Evolutionary conservation across 1,140 invertebrate species (phyloP).

Genomic region (Drosophila ogumai): DNA sequence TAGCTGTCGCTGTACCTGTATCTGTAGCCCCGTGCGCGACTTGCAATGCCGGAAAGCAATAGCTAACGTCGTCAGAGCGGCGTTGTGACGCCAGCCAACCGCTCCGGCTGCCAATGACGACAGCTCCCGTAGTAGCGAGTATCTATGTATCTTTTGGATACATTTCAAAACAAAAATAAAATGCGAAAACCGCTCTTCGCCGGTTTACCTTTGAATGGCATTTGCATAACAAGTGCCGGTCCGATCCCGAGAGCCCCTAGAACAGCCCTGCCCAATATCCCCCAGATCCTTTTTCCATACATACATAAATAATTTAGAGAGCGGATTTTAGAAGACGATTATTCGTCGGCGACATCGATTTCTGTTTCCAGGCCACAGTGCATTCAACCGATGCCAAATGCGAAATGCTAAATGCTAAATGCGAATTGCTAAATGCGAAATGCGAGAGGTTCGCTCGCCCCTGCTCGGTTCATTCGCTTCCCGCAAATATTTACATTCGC

Average conservation of each 20-base stretch:
- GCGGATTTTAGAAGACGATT: conserved; percentile 20
- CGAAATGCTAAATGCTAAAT: conserved; percentile 30
- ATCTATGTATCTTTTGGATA: conserved; percentile 66
- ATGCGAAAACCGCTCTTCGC: conserved; percentile 27
- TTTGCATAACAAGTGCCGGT: conserved; percentile 74
- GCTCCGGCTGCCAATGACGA: conserved; percentile 67
- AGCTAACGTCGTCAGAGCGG: conserved; percentile 59
- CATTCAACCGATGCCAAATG: conserved; percentile 67
- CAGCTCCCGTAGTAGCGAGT: conserved; percentile 37
- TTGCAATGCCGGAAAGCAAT: conserved; percentile 79
- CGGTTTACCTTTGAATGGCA: conserved; percentile 69
- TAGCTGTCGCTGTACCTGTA: conserved; percentile 20
- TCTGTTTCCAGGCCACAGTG: conserved; percentile 64
- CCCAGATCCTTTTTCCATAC: conserved; percentile 49
- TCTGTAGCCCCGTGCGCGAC: conserved; percentile 49
- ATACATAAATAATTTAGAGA: conserved; percentile 75
- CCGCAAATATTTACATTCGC: conserved; percentile 73
- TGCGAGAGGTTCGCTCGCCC: conserved; percentile 40
- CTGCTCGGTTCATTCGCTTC: conserved; percentile 69
- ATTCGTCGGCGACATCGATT: background rate
- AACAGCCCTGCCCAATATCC: conserved; percentile 5
- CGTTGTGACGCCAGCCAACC: conserved; percentile 59
- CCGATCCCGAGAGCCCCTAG: background rate
- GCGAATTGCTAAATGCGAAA: conserved; percentile 25
- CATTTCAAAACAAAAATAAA: conserved; percentile 52